Conservation (phyloP, 2,888 invertebrate genomes). For the Tenthredo amoena region DNA sequence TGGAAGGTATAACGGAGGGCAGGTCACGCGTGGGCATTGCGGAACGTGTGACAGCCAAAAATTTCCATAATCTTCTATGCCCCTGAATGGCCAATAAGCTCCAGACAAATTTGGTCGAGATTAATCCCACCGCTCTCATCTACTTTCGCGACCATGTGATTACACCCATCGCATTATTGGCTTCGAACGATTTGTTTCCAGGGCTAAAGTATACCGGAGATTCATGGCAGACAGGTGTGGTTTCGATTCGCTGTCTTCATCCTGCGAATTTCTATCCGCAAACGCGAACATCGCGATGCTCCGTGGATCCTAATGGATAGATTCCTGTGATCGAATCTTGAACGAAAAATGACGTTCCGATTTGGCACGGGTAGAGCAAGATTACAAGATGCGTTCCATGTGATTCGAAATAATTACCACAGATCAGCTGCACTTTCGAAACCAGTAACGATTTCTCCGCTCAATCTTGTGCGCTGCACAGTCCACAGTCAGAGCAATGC, state of each 20-base stretch:
- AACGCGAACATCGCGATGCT: neutral
- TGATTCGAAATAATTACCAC: slow-evolving; percentile 40
- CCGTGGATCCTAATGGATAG: neutral
- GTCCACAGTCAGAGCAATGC: neutral
- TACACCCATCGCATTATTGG: neutral
- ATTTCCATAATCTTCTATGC: slow-evolving; percentile 18
- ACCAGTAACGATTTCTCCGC: slow-evolving; percentile 45
- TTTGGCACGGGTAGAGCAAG: neutral
- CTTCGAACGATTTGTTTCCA: neutral
- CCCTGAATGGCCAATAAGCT: neutral
- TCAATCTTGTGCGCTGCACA: neutral
- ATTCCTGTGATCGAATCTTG: neutral
- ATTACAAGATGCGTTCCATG: slow-evolving; percentile 21
- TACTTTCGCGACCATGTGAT: slow-evolving; percentile 10
- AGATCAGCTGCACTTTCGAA: slow-evolving; percentile 46
- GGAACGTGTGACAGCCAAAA: slow-evolving; percentile 18
- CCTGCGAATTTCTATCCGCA: neutral
- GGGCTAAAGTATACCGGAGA: neutral
- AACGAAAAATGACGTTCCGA: neutral
- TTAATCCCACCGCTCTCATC: slow-evolving; percentile 14
- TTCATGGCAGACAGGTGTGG: neutral
- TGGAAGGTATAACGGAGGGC: neutral
- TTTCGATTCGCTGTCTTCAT: neutral
- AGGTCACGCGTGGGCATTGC: slow-evolving; percentile 14
- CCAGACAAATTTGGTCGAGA: neutral